Conservation (phyloP, 1,140 invertebrate genomes). For the Ceratina calcarata region DNA sequence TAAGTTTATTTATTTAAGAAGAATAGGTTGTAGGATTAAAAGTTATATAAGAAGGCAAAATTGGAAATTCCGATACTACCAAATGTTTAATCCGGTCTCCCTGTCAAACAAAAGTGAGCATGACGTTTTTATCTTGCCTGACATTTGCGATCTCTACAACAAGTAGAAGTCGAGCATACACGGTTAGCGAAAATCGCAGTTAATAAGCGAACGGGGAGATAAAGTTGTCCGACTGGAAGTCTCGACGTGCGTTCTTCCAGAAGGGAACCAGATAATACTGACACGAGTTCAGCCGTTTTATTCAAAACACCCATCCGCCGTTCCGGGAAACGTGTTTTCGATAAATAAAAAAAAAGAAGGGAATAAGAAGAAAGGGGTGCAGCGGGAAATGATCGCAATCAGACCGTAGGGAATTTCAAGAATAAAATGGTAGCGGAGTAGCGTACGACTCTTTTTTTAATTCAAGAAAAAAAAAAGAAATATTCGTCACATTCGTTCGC, state of each 20-base stretch:
- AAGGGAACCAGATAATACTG: conserved; percentile 58
- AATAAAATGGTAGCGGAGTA: background rate
- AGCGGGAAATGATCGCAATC: conserved; percentile 18
- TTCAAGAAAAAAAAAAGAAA: background rate
- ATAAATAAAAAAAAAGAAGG: conserved; percentile 31
- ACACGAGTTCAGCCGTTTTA: conserved; percentile 19
- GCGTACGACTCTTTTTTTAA: background rate
- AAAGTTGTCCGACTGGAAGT: conserved; percentile 57
- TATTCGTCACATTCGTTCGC: background rate
- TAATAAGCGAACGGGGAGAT: conserved; percentile 59
- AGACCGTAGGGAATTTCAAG: background rate
- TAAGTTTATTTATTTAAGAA: too few relatives aligned
- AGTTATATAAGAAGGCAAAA: too few relatives aligned
- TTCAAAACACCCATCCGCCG: conserved; percentile 47
- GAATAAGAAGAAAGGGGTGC: background rate
- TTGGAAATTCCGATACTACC: too few relatives aligned
- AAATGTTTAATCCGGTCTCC: background rate
- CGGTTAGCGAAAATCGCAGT: conserved; percentile 40
- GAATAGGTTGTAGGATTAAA: too few relatives aligned
- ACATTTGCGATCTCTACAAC: background rate
- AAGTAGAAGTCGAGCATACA: conserved; percentile 1
- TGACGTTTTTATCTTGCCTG: conserved; percentile 42
- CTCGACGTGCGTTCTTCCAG: conserved; percentile 55
- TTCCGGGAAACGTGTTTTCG: conserved; percentile 23
- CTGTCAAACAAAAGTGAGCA: background rate